Percentiles rank a stretch among this genome's conserved stretches.
Evolutionary conservation across 2,888 invertebrate genomes (phyloP).

Genomic region (Dolichopus griseipennis): DNA sequence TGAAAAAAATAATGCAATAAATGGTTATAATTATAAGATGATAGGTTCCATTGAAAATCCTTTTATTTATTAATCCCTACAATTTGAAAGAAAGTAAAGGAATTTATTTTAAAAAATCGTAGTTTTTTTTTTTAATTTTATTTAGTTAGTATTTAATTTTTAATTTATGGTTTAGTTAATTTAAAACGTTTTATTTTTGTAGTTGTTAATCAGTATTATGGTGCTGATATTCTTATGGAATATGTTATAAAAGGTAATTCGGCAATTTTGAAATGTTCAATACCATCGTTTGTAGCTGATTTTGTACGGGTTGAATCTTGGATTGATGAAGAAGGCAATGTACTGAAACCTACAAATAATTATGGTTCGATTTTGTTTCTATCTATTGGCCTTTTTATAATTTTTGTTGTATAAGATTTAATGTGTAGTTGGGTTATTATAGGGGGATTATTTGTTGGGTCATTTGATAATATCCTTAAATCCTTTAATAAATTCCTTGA

Average conservation of each 20-base stretch:
- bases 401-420: slow-evolving; percentile 11
- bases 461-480: too few relatives aligned
- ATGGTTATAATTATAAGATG: not conserved
- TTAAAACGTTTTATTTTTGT: slow-evolving; percentile 21
- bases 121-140: not conserved
- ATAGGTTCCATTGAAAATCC: not conserved
- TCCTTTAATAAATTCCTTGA: too few relatives aligned
- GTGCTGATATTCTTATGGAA: slow-evolving; percentile 62
- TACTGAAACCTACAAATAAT: slow-evolving; percentile 44
- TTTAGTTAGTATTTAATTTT: not conserved
- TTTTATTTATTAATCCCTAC: not conserved
- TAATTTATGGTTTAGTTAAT: slow-evolving; percentile 24
- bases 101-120: too few relatives aligned
- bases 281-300: slow-evolving; percentile 66
- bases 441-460: too few relatives aligned
- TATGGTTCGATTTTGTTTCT: slow-evolving; percentile 44
- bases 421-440: too few relatives aligned
- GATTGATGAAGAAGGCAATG: slow-evolving; percentile 57
- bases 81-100: too few relatives aligned
- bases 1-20: not conserved
- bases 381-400: not conserved
- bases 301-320: slow-evolving; percentile 62
- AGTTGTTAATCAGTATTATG: slow-evolving; percentile 66
- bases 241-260: slow-evolving; percentile 66
- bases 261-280: slow-evolving; percentile 62